Evolutionary conservation across 2,113 vertebrate genomes (phyloP).

Genomic region (Gambusia affinis): DNA sequence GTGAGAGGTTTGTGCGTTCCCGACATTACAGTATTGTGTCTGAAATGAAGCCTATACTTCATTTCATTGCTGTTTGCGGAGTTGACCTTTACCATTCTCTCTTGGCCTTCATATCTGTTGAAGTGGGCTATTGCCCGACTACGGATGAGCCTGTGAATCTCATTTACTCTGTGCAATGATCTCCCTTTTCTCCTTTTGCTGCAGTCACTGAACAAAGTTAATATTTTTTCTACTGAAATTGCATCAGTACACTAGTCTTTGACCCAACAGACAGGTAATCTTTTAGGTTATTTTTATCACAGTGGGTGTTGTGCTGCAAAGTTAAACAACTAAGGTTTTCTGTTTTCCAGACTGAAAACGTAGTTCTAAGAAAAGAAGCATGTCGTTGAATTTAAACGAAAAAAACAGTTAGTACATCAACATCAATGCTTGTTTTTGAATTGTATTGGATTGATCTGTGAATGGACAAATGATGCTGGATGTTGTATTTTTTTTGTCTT

Average conservation of each 20-base stretch:
- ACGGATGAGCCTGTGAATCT: slow-evolving; percentile 77
- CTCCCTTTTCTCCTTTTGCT: slow-evolving; percentile 56
- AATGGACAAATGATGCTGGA: background rate
- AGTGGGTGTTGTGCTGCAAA: slow-evolving; percentile 12
- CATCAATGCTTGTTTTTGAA: background rate
- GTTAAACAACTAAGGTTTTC: slow-evolving; percentile 21
- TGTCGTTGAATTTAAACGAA: background rate
- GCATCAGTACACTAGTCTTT: slow-evolving; percentile 15
- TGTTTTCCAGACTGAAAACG: slow-evolving; percentile 7
- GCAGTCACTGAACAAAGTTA: slow-evolving; percentile 57
- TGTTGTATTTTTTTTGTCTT: no score
- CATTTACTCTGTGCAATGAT: slow-evolving; percentile 71
- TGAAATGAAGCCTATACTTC: slow-evolving; percentile 66
- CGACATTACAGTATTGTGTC: slow-evolving; percentile 56
- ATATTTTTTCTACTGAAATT: slow-evolving; percentile 56
- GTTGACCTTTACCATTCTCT: slow-evolving; percentile 78
- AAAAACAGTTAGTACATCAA: background rate
- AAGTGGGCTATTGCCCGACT: slow-evolving; percentile 71
- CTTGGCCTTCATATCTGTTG: slow-evolving; percentile 73
- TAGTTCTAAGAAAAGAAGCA: background rate
- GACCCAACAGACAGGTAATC: slow-evolving; percentile 37
- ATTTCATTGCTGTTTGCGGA: slow-evolving; percentile 71
- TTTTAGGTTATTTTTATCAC: slow-evolving; percentile 2
- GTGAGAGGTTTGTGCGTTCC: slow-evolving; percentile 43
- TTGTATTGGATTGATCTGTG: background rate